phyloP scores from a whole-genome alignment of 2,888 invertebrate genomes.

The Parascotia fuliginaria region DNA sequence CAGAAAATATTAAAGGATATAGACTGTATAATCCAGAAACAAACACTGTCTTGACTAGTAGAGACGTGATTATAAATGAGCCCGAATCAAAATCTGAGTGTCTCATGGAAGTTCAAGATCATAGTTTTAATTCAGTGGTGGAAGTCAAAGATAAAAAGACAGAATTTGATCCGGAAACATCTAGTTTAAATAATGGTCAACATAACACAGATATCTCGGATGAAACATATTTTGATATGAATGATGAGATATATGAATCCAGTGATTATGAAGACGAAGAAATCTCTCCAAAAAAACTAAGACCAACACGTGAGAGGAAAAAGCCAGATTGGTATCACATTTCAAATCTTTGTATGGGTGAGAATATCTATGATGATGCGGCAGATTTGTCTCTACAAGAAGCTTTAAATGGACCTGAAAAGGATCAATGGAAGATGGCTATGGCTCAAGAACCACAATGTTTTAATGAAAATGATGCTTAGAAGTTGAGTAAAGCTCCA shows the following conservation, averaged over 20 bases:
- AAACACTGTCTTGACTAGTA: background rate
- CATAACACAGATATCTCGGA: no score
- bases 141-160: no score
- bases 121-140: conserved; percentile 1
- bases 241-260: background rate
- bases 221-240: no score
- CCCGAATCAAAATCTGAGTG: background rate
- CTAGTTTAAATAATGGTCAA: no score
- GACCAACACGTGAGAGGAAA: background rate
- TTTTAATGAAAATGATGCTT: background rate
- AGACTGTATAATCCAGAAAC: background rate
- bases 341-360: conserved; percentile 2
- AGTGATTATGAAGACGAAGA: background rate
- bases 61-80: conserved; percentile 19
- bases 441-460: conserved; percentile 9
- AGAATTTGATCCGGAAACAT: no score
- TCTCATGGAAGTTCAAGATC: background rate
- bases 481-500: background rate
- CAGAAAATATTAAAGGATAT: background rate
- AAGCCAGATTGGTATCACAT: background rate
- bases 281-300: background rate
- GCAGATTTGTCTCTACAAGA: background rate
- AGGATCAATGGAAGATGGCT: conserved; percentile 7
- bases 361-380: background rate
- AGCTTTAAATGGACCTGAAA: conserved; percentile 10